phyloP scores from a whole-genome alignment of 1,140 invertebrate genomes.

The Stenopsyche tienmushanensis region DNA sequence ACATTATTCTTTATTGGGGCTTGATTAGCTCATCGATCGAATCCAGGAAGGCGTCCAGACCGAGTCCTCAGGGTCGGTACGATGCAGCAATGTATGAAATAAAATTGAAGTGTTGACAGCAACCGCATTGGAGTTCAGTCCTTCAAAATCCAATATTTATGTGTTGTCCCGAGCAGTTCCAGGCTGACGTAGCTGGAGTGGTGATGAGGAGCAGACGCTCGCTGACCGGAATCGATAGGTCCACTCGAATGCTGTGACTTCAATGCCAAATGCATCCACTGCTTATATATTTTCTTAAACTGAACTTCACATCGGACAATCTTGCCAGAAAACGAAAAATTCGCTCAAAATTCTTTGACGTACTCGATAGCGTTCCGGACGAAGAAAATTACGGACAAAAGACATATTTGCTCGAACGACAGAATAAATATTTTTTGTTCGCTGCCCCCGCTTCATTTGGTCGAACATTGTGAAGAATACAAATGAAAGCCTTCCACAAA shows the following conservation, averaged over 20 bases:
- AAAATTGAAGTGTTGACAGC: conserved; percentile 37
- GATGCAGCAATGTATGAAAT: neutral
- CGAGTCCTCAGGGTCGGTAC: no score
- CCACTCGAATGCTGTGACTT: conserved; percentile 31
- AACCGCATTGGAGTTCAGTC: conserved; percentile 16
- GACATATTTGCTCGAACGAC: no score
- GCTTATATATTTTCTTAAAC: neutral
- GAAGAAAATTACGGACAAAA: neutral
- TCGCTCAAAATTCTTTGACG: no score
- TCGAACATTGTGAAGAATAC: no score
- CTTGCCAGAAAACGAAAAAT: no score
- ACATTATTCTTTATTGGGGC: conserved; percentile 34
- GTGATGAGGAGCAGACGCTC: conserved; percentile 30
- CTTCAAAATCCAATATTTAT: conserved; percentile 42
- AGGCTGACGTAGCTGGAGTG: conserved; percentile 32
- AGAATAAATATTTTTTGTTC: no score
- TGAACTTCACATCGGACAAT: neutral
- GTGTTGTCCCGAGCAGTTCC: conserved; percentile 38
- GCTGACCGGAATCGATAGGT: conserved; percentile 38
- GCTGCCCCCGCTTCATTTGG: no score
- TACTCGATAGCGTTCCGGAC: no score
- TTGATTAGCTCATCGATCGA: no score
- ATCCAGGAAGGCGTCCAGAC: no score
- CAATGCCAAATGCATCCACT: conserved; percentile 16
- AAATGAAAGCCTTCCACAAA: no score